These are phyloP conservation scores for Trichopria drosophilae DNA, from an alignment of 2,888 invertebrate genomes.

Conservation along the genomic window DNA sequence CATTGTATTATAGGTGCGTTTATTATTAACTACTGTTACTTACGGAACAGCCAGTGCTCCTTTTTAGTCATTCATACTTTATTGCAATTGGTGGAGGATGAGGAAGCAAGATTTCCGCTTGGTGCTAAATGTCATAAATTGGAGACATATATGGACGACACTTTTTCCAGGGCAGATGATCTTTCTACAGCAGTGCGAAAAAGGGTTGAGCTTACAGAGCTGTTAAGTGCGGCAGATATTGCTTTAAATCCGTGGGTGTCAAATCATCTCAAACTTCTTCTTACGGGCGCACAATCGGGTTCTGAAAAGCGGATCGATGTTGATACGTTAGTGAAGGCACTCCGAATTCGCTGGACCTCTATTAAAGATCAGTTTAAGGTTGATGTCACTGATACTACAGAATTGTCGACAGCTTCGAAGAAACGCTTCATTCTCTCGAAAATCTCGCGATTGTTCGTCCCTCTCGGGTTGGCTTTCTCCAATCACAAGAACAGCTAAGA, in stretches of 20 bases:
- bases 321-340: neutral
- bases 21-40: too few species aligned
- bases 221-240: conserved; percentile 18
- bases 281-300: neutral
- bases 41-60: too few species aligned
- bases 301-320: neutral
- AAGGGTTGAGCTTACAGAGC: conserved; percentile 11
- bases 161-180: conserved; percentile 12
- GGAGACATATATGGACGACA: too few species aligned
- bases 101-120: too few species aligned
- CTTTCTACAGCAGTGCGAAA: conserved; percentile 24
- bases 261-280: conserved; percentile 7
- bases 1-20: too few species aligned
- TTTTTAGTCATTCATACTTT: too few species aligned
- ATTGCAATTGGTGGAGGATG: too few species aligned
- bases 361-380: neutral
- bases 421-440: conserved; percentile 5
- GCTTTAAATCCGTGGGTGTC: conserved; percentile 26
- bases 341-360: neutral
- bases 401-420: conserved; percentile 1
- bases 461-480: conserved; percentile 9
- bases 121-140: too few species aligned
- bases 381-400: too few species aligned
- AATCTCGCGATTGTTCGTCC: conserved; percentile 5
- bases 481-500: neutral